These are phyloP conservation scores for Bothrops alternatus DNA, from an alignment of 2,797 vertebrate species.

Conservation along the genomic window DNA sequence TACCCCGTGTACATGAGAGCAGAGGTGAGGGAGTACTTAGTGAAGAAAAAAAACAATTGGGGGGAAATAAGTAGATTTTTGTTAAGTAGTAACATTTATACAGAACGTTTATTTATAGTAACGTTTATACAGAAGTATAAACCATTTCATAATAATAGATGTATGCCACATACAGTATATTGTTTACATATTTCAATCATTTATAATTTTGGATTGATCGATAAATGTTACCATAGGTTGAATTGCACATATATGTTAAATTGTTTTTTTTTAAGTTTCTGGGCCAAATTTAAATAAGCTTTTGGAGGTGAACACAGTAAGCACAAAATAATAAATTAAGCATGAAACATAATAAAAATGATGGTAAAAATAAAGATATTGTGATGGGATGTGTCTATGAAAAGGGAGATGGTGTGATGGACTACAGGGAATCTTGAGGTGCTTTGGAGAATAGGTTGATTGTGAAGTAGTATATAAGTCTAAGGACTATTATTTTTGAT, in stretches of 20 bases:
- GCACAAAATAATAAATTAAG: background rate
- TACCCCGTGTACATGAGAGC: slow-evolving; percentile 9
- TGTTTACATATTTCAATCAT: background rate
- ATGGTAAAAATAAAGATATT: background rate
- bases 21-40: background rate
- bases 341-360: background rate
- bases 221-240: background rate
- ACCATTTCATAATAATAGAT: background rate
- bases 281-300: background rate
- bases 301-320: no score
- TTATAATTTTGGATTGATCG: background rate
- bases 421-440: no score
- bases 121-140: background rate
- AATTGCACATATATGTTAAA: background rate
- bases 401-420: no score
- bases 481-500: background rate
- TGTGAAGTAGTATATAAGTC: background rate
- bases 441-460: no score
- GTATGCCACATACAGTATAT: background rate
- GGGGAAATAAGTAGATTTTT: slow-evolving; percentile 23
- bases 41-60: slow-evolving; percentile 18
- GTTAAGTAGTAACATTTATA: background rate
- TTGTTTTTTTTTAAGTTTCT: background rate
- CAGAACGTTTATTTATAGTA: no score
- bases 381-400: no score